phyloP scores from a whole-genome alignment of 2,888 invertebrate species.

The Anticlea derivata region DNA sequence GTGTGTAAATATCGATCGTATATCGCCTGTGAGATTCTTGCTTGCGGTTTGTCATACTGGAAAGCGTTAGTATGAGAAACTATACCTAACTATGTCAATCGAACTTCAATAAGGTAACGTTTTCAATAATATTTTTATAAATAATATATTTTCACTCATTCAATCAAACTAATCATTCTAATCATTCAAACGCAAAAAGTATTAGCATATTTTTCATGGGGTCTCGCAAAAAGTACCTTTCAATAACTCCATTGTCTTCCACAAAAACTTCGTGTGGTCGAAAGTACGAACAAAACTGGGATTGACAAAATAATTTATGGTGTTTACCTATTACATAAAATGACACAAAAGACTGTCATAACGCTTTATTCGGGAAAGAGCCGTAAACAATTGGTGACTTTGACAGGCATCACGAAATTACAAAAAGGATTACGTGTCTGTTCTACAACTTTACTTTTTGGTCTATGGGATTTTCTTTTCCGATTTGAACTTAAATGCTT shows the following conservation, averaged over 20 bases:
- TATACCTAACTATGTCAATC: no score
- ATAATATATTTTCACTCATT: no score
- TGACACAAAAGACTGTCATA: constrained; percentile 69
- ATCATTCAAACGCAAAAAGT: no score
- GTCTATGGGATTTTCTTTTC: not conserved
- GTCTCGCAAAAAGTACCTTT: constrained; percentile 36
- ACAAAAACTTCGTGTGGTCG: constrained; percentile 64
- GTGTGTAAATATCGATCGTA: no score
- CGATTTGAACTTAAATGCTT: constrained; percentile 44
- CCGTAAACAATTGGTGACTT: constrained; percentile 75
- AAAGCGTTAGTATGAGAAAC: no score
- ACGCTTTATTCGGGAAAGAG: constrained; percentile 60
- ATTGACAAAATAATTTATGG: constrained; percentile 67
- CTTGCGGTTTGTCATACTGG: no score
- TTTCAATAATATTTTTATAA: no score
- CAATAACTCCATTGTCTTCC: constrained; percentile 40
- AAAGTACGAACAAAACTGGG: constrained; percentile 59
- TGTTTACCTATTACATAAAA: constrained; percentile 70
- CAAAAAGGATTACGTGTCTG: constrained; percentile 69
- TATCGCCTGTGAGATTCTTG: no score
- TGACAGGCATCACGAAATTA: constrained; percentile 72
- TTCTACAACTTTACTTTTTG: constrained; percentile 18
- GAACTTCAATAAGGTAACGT: no score
- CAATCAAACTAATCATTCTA: no score
- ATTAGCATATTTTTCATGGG: no score